A percentile compares a stretch with the other conserved stretches of the same genome.
phyloP scores from a whole-genome alignment of 2,113 vertebrate species.

The Capricornis sumatraensis region DNA sequence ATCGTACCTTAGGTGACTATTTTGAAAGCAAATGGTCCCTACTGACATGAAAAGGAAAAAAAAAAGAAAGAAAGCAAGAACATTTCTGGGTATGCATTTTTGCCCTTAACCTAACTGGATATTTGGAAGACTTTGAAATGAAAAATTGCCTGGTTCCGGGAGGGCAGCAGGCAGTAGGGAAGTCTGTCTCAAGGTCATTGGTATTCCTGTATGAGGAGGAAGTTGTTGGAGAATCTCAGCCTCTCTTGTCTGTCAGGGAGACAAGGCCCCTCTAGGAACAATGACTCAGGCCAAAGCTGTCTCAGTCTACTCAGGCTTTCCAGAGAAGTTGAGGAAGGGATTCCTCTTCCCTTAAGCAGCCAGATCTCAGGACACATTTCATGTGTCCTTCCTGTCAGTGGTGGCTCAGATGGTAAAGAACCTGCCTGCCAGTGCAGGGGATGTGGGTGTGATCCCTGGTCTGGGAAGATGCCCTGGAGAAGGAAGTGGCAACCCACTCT shows the following conservation, averaged over 20 bases:
- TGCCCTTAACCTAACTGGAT: neutral
- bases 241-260: neutral
- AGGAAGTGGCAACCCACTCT: neutral
- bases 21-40: slow-evolving; percentile 28
- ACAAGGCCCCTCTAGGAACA: neutral
- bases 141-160: slow-evolving; percentile 23
- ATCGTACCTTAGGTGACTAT: slow-evolving; percentile 62
- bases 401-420: neutral
- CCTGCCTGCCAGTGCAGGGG: neutral
- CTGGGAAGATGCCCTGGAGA: neutral
- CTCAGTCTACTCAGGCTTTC: neutral
- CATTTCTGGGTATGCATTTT: neutral
- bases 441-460: neutral
- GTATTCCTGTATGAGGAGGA: neutral
- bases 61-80: neutral
- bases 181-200: neutral
- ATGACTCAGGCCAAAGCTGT: neutral
- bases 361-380: too few species aligned
- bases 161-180: neutral
- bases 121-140: neutral
- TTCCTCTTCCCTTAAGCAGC: neutral
- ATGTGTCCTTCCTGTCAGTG: neutral
- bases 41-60: slow-evolving; percentile 23
- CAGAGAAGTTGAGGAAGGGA: neutral
- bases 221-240: neutral